phyloP scores from a whole-genome alignment of 1,140 invertebrate genomes.

The Habropoda laboriosa region DNA sequence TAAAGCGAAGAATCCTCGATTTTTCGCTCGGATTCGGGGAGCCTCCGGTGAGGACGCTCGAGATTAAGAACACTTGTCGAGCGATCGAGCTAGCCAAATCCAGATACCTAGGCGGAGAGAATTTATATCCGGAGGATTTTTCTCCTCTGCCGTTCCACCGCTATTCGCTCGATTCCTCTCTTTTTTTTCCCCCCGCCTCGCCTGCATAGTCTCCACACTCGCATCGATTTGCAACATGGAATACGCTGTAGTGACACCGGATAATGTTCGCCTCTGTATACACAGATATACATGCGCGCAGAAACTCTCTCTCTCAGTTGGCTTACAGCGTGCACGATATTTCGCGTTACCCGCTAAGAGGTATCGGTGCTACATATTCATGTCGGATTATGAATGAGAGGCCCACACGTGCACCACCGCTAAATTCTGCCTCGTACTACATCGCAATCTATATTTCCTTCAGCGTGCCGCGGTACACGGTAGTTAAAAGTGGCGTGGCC shows the following conservation, averaged over 20 bases:
- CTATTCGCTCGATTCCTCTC: neutral
- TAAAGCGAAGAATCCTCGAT: neutral
- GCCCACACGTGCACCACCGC: constrained; percentile 8
- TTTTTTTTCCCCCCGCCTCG: neutral
- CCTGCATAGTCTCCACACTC: neutral
- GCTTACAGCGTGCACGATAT: neutral
- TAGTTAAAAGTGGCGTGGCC: neutral
- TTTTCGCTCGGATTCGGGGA: no score
- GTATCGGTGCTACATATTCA: constrained; percentile 38
- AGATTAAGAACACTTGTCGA: neutral
- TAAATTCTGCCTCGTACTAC: neutral
- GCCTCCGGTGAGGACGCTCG: no score
- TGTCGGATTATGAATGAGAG: constrained; percentile 46
- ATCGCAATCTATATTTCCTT: neutral
- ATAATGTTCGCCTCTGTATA: constrained; percentile 9
- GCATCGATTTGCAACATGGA: constrained; percentile 48
- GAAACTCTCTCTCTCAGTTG: no score
- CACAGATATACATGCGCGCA: no score
- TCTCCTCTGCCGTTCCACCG: neutral
- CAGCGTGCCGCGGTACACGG: no score
- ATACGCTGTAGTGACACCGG: constrained; percentile 19
- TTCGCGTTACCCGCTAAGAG: constrained; percentile 25
- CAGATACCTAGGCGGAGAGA: neutral
- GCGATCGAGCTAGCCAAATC: neutral
- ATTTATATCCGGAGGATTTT: neutral